Base-by-base conservation (phyloP, 2,888 invertebrate species). In the Poecilus cupreus region DNA sequence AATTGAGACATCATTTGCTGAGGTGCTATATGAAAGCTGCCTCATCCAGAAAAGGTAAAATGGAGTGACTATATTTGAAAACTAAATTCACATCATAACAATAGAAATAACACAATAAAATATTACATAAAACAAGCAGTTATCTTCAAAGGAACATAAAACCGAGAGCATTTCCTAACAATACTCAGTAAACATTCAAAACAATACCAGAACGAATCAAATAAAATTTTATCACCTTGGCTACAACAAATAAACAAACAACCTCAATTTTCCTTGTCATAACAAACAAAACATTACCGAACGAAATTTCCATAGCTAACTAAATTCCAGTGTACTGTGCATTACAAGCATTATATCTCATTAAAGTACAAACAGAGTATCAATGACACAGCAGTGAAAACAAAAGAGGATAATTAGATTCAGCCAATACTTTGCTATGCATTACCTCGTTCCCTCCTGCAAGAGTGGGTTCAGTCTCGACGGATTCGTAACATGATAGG, bases 321-420 rank as follows among this genome's bases (percentile, higher is more conserved):
- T 68, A 6, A 32, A 68, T 60, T 60, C 26, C 24, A 32, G 5
- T 24, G 60, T 26, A 68, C n/a, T 68, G 37, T 8, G 10, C 64
- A 68, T 37, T 37, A 64, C 64, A 6, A 49, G 16, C 64, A 64
- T 68, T 68, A 68, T 32, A 68, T 37, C 64, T 68, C 64, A 68
- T 68, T 68, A 68, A 37, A 37, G 64, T 68, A 68, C 64, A 68
- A 68, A 68, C 64, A 68, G 32, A 68, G 64, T 32, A 68, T 68
- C 64, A 68, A 37, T 68, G 64, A 26, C 60, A 37, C 64, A 37
- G 64, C 32, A 32, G 64, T 18, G 64, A 68, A 60, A 68, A 68
- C 64, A 68, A 68, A 68, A 68, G 64, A 68, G 64, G 37, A 68
- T 68, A 68, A 68, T 68, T 68, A 68, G 64, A 68, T 68, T 68